Base-by-base conservation (phyloP, 2,113 vertebrate species). In the Chaenogobius annularis region DNA sequence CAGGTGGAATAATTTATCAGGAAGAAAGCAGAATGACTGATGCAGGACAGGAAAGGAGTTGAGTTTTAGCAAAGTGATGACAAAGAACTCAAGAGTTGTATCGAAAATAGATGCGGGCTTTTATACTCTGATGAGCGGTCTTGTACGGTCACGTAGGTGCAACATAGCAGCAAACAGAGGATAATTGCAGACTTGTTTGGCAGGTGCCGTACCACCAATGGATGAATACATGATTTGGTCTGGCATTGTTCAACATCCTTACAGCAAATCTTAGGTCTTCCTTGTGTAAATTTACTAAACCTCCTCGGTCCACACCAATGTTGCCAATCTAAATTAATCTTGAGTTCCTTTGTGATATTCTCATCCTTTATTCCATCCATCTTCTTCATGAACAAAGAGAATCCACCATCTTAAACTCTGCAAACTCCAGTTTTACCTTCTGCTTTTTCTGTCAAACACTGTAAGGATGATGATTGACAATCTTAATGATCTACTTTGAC, bases 1-100 rank as follows among this genome's bases (percentile, higher is more conserved):
- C 58, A 61, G 58, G 58, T 61, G 26, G 58, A 61, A 61, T 61
- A 61, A 61, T 61, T 61, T 35, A 61, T 61, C 58, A 35, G 58
- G 58, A 61, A 61, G 23, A 61, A 26, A 8, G 22, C 55, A 26
- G 26, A 35, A 35, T 17, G 58, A 61, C 58, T 61, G 58, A 61
- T 37, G 58, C 58, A 2, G 58, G 58, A 61, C 58, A 31, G 58
- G 58, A 61, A 61, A 61, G 14, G 15, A 35, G 58, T 61, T 61
- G 7, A 15, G 58, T 35, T 61, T 31, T 31, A 35, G 22, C 58
- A 61, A 35, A 61, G 26, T 61, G 58, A 61, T 61, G 58, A 61
- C 58, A 35, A 58, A 58, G 55, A 58, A 61, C 23, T 58, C 26
- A 8, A 61, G 54, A 31, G 23, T 19, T 4, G 23, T 13, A 56